Base-by-base conservation (phyloP, 1,140 invertebrate genomes). In the Drosophila simulans region DNA sequence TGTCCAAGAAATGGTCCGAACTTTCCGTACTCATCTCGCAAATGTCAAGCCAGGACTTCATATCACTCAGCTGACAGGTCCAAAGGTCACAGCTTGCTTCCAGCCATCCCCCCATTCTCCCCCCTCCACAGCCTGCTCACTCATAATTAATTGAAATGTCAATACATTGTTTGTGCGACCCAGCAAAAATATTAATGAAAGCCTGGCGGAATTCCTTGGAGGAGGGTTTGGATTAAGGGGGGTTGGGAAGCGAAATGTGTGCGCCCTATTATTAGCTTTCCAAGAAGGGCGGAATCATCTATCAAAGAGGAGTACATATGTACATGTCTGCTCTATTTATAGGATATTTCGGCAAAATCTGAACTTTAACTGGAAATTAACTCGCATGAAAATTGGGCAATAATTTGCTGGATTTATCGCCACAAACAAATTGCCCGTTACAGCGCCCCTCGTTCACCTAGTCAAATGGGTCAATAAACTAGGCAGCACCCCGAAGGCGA, bases 121-220 rank as follows among this genome's bases (percentile, higher is more conserved):
- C 17, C 40, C 40, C 52, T 37, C 10, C 31, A 37, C 60, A 52
- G 40, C n/a, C 7, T 3, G 17, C 34, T 10, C 55, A 34, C 43
- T 59, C 58, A 77, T 89, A 89, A 89, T 89, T 89, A 89, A 89
- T 84, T 89, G 84, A 89, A 89, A 89, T 89, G 84, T 89, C 84
- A 89, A 90, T 89, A 89, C 73, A 89, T 84, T 84, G 80, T 84
- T 83, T 79, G 75, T 55, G 46, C 68, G 55, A 49, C 54, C 40
- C 46, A 62, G 60, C 51, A 55, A 71, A 86, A 86, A 59, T 77
- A 77, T 85, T 80, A 85, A 85, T 85, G 82, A 77, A 77, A 80
- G 59, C 63, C 40, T 35, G 1, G 22, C 5, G 20, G 15, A 20
- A 35, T 13, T 22, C 7, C 59, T 48, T 34, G 12, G 37, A 40